Conservation (phyloP, 2,113 vertebrate species). For the Ciconia stormi region DNA sequence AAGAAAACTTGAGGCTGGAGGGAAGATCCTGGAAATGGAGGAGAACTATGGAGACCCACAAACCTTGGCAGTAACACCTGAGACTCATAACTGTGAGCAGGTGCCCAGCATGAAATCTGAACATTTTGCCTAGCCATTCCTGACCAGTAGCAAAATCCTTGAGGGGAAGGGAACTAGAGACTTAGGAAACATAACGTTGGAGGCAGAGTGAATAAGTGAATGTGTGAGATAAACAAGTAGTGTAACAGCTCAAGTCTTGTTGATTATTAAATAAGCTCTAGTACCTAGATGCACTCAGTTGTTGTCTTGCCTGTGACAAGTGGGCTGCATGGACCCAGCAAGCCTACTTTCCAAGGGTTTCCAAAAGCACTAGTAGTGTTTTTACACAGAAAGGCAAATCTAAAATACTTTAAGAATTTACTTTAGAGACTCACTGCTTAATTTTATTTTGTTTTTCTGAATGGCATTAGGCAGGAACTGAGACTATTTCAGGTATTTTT, state of each 20-base stretch:
- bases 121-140: not conserved
- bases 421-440: not conserved
- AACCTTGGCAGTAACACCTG: not conserved
- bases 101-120: not conserved
- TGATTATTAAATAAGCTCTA: not conserved
- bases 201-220: not conserved
- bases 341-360: not conserved
- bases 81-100: fast-evolving
- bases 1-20: not conserved
- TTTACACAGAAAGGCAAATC: not conserved
- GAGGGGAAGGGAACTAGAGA: not conserved
- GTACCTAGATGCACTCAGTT: not conserved
- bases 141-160: not conserved
- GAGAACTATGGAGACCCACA: not conserved
- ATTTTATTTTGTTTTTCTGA: not conserved
- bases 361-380: not conserved
- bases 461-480: not conserved
- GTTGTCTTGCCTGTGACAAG: not conserved
- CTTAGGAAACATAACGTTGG: not conserved
- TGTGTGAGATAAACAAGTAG: not conserved
- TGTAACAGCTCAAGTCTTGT: not conserved
- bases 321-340: not conserved
- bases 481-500: not conserved
- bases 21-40: not conserved
- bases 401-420: not conserved